A percentile compares a stretch with the other conserved stretches of the same genome.
Conservation (phyloP, 2,113 vertebrate genomes). For the Archilochus colubris region DNA sequence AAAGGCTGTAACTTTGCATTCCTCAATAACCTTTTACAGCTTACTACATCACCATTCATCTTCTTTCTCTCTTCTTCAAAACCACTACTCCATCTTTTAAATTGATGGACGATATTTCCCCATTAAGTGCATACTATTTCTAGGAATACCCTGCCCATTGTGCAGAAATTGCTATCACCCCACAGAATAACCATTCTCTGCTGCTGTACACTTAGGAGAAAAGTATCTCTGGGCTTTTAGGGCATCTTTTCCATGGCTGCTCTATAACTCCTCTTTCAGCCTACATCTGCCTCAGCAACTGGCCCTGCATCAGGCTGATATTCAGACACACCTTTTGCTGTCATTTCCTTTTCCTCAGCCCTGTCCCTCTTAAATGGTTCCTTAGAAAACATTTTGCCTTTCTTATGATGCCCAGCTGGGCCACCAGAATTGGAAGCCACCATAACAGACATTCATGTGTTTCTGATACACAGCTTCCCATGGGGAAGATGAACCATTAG, state of each 20-base stretch:
- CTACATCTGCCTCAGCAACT: neutral
- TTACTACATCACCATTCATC: neutral
- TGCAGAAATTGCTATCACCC: neutral
- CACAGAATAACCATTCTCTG: neutral
- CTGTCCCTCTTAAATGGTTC: neutral
- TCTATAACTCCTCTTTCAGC: neutral
- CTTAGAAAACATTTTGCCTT: neutral
- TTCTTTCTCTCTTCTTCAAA: neutral
- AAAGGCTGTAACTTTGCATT: neutral
- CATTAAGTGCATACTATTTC: neutral
- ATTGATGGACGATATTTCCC: neutral
- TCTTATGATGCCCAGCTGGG: neutral
- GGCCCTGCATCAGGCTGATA: neutral
- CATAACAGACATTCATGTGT: fast-evolving
- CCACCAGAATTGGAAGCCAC: neutral
- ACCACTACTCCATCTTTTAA: neutral
- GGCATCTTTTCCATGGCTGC: neutral
- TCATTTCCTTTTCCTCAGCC: neutral
- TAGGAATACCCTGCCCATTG: neutral
- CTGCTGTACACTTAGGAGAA: neutral
- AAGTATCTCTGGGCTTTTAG: neutral
- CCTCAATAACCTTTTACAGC: neutral
- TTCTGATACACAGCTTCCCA: neutral
- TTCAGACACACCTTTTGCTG: neutral
- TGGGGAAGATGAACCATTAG: neutral